Conservation (phyloP, 2,113 vertebrate genomes). For the Lutjanus erythropterus region DNA sequence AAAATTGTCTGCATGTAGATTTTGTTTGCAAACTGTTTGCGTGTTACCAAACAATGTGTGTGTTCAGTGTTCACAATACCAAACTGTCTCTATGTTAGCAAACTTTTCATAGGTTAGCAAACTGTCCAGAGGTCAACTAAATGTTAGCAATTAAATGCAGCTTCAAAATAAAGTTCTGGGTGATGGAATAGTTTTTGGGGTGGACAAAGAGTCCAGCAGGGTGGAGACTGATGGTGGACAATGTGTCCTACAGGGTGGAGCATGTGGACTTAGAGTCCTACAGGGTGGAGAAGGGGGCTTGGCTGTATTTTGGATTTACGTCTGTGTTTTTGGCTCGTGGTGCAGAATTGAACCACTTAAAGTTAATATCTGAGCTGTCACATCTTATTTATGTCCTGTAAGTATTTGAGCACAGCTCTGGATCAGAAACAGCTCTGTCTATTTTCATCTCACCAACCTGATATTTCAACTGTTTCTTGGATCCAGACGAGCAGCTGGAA, state of each 20-base stretch:
- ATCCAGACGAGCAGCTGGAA: conserved; percentile 35
- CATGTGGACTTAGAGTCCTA: no score
- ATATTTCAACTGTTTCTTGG: conserved; percentile 26
- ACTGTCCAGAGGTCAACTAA: background rate
- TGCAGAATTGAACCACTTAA: conserved; percentile 7
- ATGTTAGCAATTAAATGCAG: background rate
- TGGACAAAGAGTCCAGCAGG: background rate
- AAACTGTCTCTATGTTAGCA: no score
- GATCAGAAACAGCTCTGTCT: conserved; percentile 3
- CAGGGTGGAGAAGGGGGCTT: background rate
- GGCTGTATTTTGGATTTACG: background rate
- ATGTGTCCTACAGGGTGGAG: background rate
- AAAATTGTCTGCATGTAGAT: no score
- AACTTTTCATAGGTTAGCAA: no score
- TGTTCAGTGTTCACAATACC: no score
- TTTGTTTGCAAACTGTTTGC: no score
- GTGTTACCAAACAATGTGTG: no score
- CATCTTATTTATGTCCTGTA: conserved; percentile 28
- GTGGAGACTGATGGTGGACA: no score
- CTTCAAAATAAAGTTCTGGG: background rate
- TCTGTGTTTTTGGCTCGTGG: background rate
- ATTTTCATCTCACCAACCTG: conserved; percentile 17
- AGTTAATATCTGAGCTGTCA: conserved; percentile 33
- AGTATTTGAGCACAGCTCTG: conserved; percentile 19
- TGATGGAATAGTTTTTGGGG: background rate